Evolutionary conservation across 2,797 vertebrate species (phyloP).

Genomic region (Etheostoma nigrum): DNA sequence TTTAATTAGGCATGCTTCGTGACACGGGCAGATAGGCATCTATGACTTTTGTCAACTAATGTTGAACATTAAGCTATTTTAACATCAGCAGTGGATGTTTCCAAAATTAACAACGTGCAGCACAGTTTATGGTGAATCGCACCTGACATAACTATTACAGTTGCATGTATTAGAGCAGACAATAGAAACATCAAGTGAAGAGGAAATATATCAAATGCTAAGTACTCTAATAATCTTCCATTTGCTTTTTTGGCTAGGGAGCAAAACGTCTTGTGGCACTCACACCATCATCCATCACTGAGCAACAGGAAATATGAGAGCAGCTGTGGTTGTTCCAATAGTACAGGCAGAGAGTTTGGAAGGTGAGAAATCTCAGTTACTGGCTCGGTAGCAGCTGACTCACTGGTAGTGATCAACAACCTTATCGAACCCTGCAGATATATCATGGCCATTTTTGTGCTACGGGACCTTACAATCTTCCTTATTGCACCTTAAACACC

Average conservation of each 20-base stretch:
- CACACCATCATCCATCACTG: constrained; percentile 61
- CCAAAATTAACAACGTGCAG: not conserved
- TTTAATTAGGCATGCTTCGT: constrained; percentile 23
- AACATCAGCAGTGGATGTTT: not conserved
- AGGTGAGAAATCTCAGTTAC: constrained; percentile 57
- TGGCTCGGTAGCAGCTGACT: constrained; percentile 46
- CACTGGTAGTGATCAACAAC: constrained; percentile 57
- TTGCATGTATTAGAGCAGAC: constrained; percentile 36
- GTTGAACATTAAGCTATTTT: not conserved
- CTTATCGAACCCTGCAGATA: constrained; percentile 46
- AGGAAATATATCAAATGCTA: constrained; percentile 45
- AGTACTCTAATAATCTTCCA: constrained; percentile 48
- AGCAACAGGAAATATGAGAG: constrained; percentile 53
- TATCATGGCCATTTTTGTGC: constrained; percentile 42
- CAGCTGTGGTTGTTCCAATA: constrained; percentile 52
- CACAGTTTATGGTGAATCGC: not conserved
- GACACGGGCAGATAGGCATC: not conserved
- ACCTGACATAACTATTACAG: constrained; percentile 36
- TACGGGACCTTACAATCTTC: constrained; percentile 37
- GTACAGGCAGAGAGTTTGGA: constrained; percentile 38
- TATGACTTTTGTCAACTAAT: not conserved
- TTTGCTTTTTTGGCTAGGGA: constrained; percentile 47
- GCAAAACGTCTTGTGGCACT: constrained; percentile 36
- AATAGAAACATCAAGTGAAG: constrained; percentile 31
- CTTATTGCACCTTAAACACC: constrained; percentile 36